Evolutionary conservation across 2,888 invertebrate species (phyloP).

Genomic region (Copidosoma aretas): DNA sequence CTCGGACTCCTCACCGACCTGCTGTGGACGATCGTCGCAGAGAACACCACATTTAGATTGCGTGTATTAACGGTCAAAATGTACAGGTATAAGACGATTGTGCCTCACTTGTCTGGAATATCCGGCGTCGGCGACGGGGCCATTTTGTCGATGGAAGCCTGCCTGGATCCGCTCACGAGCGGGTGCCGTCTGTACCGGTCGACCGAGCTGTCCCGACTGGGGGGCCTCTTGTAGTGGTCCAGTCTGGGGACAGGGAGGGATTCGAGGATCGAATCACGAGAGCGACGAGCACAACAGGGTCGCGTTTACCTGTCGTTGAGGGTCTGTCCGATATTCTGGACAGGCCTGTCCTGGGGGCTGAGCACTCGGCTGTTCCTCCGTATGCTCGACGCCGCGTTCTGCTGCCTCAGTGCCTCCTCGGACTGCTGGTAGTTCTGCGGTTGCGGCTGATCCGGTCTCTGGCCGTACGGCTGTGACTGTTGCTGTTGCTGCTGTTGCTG

Average conservation of each 20-base stretch:
- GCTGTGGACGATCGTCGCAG: conserved; percentile 30
- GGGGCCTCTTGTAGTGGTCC: conserved; percentile 92
- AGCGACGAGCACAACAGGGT: too few relatives aligned
- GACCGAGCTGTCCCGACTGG: conserved; percentile 85
- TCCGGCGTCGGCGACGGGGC: conserved; percentile 54
- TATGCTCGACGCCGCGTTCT: conserved; percentile 56
- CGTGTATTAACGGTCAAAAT: too few relatives aligned
- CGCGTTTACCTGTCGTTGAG: conserved; percentile 57
- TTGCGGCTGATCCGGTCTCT: conserved; percentile 48
- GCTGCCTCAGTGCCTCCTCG: conserved; percentile 52
- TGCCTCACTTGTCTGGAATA: conserved; percentile 54
- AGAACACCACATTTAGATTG: too few relatives aligned
- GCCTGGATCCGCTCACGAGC: conserved; percentile 73
- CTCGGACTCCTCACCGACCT: conserved; percentile 67
- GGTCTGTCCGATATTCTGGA: conserved; percentile 53
- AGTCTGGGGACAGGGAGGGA: conserved; percentile 64
- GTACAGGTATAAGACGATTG: too few relatives aligned
- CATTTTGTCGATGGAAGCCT: conserved; percentile 78
- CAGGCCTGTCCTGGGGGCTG: conserved; percentile 58
- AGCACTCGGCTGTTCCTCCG: conserved; percentile 59
- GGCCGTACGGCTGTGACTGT: conserved; percentile 44
- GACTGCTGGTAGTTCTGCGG: conserved; percentile 56
- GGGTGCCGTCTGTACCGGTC: conserved; percentile 79
- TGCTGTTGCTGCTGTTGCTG: too few relatives aligned
- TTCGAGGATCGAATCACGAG: not conserved